Percentiles rank a stretch among this genome's conserved stretches.
Evolutionary conservation across 2,113 vertebrate species (phyloP).

Genomic region (Corythaixoides concolor): DNA sequence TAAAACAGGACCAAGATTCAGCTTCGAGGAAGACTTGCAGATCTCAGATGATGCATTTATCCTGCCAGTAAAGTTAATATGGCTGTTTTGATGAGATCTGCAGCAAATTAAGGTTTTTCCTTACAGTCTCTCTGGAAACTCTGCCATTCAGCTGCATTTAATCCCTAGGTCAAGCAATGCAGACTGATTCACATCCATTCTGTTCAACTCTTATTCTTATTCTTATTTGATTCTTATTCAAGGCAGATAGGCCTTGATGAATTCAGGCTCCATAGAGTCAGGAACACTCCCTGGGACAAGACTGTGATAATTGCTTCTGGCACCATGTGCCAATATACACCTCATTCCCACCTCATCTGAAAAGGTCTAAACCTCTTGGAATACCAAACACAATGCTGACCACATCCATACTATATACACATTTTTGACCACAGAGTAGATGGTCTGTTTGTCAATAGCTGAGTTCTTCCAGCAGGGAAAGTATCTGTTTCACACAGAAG

Average conservation of each 20-base stretch:
- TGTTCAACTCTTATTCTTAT: neutral
- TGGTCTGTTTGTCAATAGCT: neutral
- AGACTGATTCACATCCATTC: neutral
- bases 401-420: neutral
- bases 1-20: neutral
- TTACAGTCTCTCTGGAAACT: neutral
- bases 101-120: neutral
- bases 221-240: too few relatives aligned
- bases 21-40: neutral
- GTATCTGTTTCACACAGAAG: neutral
- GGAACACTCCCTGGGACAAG: neutral
- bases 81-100: neutral
- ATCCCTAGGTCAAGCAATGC: neutral
- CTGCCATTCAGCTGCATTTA: neutral
- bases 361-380: neutral
- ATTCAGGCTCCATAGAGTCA: neutral
- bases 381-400: neutral
- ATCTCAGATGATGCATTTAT: neutral
- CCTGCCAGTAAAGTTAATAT: neutral
- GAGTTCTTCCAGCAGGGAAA: neutral
- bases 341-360: neutral
- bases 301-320: neutral
- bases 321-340: rapidly evolving
- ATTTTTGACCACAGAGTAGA: neutral
- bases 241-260: neutral